phyloP scores from a whole-genome alignment of 2,113 vertebrate genomes.

The Vidua chalybeata region DNA sequence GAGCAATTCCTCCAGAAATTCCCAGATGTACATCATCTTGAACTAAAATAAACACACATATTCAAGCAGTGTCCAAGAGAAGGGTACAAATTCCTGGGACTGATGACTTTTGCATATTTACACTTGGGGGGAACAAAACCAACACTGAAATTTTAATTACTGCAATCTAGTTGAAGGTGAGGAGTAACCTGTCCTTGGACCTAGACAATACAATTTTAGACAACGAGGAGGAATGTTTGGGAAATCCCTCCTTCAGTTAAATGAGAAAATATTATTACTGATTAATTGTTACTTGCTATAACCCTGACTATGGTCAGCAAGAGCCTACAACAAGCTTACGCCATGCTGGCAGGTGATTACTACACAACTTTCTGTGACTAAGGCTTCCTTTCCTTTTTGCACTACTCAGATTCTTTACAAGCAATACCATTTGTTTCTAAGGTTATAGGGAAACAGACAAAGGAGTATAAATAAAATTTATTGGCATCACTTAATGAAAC shows the following conservation, averaged over 20 bases:
- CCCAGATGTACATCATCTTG: background rate
- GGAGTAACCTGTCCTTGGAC: background rate
- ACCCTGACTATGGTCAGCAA: background rate
- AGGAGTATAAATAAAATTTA: background rate
- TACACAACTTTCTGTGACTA: background rate
- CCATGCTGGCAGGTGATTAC: background rate
- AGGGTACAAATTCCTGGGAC: background rate
- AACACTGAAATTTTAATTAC: background rate
- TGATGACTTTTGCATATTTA: background rate
- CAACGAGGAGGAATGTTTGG: background rate
- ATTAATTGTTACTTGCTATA: background rate
- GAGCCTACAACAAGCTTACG: background rate
- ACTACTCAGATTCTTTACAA: background rate
- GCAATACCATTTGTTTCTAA: background rate
- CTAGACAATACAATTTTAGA: background rate
- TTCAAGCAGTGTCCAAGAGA: background rate
- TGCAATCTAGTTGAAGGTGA: background rate
- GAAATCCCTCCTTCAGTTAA: background rate
- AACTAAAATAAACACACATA: background rate
- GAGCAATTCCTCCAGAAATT: background rate
- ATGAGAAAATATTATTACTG: background rate
- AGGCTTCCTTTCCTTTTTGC: background rate
- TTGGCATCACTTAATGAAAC: background rate
- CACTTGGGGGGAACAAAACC: background rate
- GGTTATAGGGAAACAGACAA: background rate